Percentiles rank a stretch among this genome's conserved stretches.
Evolutionary conservation across 2,888 invertebrate species (phyloP).

Genomic region (Elegia similella): DNA sequence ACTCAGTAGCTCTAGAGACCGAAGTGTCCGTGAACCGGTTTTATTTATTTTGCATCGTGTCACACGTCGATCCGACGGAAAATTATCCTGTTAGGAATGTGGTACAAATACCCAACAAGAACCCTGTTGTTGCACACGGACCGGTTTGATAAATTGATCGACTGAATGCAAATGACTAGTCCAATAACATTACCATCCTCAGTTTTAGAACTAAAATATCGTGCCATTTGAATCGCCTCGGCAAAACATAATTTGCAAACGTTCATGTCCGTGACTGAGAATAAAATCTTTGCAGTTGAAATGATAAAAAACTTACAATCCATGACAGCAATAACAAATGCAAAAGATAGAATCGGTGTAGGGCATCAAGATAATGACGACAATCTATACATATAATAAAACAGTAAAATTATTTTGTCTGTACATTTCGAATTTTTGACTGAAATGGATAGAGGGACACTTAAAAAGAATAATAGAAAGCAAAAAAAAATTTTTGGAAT

Average conservation of each 20-base stretch:
- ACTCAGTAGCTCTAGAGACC: slow-evolving; percentile 1
- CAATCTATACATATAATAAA: no score
- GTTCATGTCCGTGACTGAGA: background rate
- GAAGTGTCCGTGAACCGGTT: slow-evolving; percentile 14
- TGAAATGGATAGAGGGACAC: no score
- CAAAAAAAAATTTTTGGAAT: no score
- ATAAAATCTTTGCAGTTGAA: background rate
- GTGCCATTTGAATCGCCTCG: background rate
- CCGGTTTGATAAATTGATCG: slow-evolving; percentile 8
- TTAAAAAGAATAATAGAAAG: no score
- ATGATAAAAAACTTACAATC: background rate
- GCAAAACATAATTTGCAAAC: background rate
- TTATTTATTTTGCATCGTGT: slow-evolving; percentile 21
- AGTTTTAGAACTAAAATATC: background rate
- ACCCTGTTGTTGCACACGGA: slow-evolving; percentile 22
- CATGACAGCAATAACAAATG: background rate
- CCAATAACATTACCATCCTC: background rate
- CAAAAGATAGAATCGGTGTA: background rate
- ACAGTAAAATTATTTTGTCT: no score
- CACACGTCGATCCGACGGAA: slow-evolving; percentile 29
- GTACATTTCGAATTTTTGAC: no score
- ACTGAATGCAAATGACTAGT: background rate
- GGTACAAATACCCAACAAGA: slow-evolving; percentile 35
- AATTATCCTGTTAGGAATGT: slow-evolving; percentile 49
- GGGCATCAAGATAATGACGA: background rate